Evolutionary conservation across 2,888 invertebrate genomes (phyloP), one percentile per base, ranked within the genome.

Genomic region (Prionchulus punctatus): DNA sequence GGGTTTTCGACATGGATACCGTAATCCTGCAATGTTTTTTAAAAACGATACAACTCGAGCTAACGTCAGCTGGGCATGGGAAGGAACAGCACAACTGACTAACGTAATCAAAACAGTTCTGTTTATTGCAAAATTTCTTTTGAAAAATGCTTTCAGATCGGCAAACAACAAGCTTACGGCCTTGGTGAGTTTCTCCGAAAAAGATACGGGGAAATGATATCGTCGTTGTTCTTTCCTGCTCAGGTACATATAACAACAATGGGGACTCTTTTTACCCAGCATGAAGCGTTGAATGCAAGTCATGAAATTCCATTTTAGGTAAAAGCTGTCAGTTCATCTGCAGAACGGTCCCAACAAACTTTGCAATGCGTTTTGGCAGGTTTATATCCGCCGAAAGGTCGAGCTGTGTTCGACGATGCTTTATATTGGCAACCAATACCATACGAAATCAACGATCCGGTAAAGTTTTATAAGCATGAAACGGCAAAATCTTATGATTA

Each of bases 331-430:
- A 59, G 60, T 18, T 61, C 61, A 26, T 60, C 61, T 43, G 65
- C 65, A 4, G 60, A 61, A 28, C 54, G 65, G 43, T 65, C 63
- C 53, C 64, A 64, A 53, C 63, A 63, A 63, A 63, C 64, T 2
- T 58, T 65, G 26, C 64, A 58, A 56, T n/a, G 30, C 2, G 55
- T 42, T 23, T 30, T 58, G 54, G 59, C 58, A 2, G 58, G 58
- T 1, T 28, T 60, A 21, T 58, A 36, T 45, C 58, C 59, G 31
- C 59, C 58, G 12, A 36, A 36, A 36, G 36, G 36, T 18, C 7
- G 36, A 36, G 7, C 36, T 12, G 18, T 36, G 3, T 25, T 7
- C 23, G 21, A 21, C 48, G 18, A 4, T 18, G 2, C 4, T 47
- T 21, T 49, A 7, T 47, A 62, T 43, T 64, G 62, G 64, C 57